Percentiles rank a stretch among this genome's conserved stretches.
Conservation (phyloP, 2,113 vertebrate species). For the human region GRCh38 chr7:109489501-109490000, state of each 20-base stretch:
- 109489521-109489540: not conserved
- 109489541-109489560: not conserved
- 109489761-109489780: not conserved
- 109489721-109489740: not conserved
- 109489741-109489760: not conserved
- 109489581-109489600: not conserved
- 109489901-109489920: not conserved
- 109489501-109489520: not conserved
- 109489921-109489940: not conserved
- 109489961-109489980: not conserved
- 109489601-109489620: not conserved
- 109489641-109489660: not conserved
- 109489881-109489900: not conserved
- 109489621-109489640: not conserved
- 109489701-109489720: not conserved
- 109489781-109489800: not conserved
- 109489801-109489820: not conserved
- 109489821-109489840: not conserved
- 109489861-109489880: not conserved
- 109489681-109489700: not conserved
- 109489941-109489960: slow-evolving; percentile 9
- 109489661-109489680: not conserved
- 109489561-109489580: not conserved
- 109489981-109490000: not conserved
- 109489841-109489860: not conserved